phyloP scores from a whole-genome alignment of 2,113 vertebrate genomes.

The Hyperopisus bebe region DNA sequence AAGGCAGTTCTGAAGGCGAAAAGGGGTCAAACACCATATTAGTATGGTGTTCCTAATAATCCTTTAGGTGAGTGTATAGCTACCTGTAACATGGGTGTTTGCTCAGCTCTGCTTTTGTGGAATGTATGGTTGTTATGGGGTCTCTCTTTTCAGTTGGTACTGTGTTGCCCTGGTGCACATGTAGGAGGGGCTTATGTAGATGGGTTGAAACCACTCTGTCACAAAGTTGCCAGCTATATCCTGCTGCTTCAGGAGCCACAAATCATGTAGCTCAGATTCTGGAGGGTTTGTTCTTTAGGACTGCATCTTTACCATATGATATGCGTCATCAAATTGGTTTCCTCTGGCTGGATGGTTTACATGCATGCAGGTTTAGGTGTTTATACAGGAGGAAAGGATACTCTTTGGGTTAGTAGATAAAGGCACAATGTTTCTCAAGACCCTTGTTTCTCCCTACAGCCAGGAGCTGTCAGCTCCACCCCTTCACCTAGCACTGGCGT shows the following conservation, averaged over 20 bases:
- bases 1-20: too few species aligned
- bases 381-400: background rate
- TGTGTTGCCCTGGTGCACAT: background rate
- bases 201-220: background rate
- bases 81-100: background rate
- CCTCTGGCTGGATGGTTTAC: background rate
- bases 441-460: background rate
- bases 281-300: background rate
- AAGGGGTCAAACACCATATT: too few species aligned
- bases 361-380: background rate
- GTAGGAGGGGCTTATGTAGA: background rate
- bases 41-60: too few species aligned
- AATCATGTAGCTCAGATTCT: background rate
- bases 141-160: background rate
- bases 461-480: background rate
- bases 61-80: too few species aligned
- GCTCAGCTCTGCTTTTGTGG: background rate
- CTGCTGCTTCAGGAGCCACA: background rate
- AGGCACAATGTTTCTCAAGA: background rate
- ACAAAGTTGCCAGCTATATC: background rate
- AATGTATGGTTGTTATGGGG: background rate
- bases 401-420: background rate
- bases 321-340: background rate
- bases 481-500: slow-evolving; percentile 54
- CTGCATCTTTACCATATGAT: background rate